phyloP scores from a whole-genome alignment of 1,140 invertebrate species.

The Atta colombica region DNA sequence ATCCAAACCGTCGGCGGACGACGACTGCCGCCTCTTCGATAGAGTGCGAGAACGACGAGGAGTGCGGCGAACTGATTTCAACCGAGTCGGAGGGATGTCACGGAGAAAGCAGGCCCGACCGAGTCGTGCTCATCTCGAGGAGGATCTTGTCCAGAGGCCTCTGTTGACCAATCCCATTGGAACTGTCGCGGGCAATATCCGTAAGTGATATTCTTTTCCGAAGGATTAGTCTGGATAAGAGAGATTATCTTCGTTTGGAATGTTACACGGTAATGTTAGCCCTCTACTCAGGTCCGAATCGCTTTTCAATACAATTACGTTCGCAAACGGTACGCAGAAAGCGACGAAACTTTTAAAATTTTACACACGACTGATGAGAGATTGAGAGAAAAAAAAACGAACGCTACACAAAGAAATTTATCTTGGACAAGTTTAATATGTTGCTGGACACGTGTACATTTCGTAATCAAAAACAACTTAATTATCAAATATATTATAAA shows the following conservation, averaged over 20 bases:
- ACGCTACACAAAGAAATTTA: not conserved
- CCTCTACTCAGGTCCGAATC: not conserved
- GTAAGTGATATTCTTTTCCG: slow-evolving; percentile 78
- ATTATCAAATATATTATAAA: not conserved
- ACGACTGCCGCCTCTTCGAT: slow-evolving; percentile 26
- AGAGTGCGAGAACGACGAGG: slow-evolving; percentile 33
- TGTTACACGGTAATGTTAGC: not conserved
- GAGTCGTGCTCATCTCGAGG: slow-evolving; percentile 86
- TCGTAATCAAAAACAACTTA: not conserved
- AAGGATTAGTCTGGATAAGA: slow-evolving; percentile 15
- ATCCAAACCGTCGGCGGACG: slow-evolving; percentile 44
- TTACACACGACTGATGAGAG: not conserved
- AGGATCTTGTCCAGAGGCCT: slow-evolving; percentile 84
- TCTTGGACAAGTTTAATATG: not conserved
- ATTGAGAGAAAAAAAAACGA: not conserved
- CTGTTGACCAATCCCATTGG: slow-evolving; percentile 81
- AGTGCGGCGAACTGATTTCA: slow-evolving; percentile 33
- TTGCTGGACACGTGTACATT: no score
- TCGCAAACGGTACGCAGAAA: not conserved
- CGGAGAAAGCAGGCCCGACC: slow-evolving; percentile 86
- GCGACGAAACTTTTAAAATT: not conserved
- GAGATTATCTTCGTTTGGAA: not conserved
- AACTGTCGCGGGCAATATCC: slow-evolving; percentile 77
- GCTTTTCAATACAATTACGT: not conserved
- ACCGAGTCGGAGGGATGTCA: slow-evolving; percentile 82